Evolutionary conservation across 1,140 invertebrate species (phyloP).

Genomic region (Bursaphelenchus mucronatus): DNA sequence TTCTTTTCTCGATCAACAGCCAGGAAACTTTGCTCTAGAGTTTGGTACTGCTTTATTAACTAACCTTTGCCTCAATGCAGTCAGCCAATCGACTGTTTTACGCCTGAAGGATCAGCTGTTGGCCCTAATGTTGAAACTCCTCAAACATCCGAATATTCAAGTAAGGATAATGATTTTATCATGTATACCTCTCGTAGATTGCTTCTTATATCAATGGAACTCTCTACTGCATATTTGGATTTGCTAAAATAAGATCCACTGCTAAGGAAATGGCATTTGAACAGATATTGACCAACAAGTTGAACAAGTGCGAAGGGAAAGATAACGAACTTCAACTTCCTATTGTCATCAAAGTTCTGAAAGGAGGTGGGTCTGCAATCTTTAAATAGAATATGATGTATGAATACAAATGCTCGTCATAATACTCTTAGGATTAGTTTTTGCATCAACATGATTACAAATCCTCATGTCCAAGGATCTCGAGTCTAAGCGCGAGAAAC

Average conservation of each 20-base stretch:
- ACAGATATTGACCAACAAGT: conserved; percentile 18
- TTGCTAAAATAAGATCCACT: conserved; percentile 35
- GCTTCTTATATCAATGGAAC: conserved; percentile 44
- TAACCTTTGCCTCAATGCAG: conserved; percentile 45
- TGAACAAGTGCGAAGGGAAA: conserved; percentile 16
- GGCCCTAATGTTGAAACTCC: conserved; percentile 25
- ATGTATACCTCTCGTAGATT: conserved; percentile 32
- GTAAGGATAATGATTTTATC: conserved; percentile 14
- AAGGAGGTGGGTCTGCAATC: conserved; percentile 32
- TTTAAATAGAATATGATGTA: background rate
- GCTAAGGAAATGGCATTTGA: conserved; percentile 29
- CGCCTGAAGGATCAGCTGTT: conserved; percentile 44
- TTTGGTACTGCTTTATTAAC: conserved; percentile 44
- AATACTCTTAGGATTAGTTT: background rate
- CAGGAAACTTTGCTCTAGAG: conserved; percentile 36
- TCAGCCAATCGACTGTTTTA: conserved; percentile 46
- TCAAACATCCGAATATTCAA: conserved; percentile 35
- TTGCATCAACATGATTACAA: no score
- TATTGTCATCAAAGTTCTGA: conserved; percentile 27
- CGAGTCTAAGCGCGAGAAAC: no score
- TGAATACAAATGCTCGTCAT: background rate
- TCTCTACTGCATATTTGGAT: conserved; percentile 37
- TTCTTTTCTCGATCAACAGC: conserved; percentile 23
- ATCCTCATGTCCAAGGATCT: no score
- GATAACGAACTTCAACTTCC: conserved; percentile 32